Evolutionary conservation across 2,797 vertebrate genomes (phyloP), one percentile per base, ranked within the genome.

Genomic region (Fistularia commersonii): DNA sequence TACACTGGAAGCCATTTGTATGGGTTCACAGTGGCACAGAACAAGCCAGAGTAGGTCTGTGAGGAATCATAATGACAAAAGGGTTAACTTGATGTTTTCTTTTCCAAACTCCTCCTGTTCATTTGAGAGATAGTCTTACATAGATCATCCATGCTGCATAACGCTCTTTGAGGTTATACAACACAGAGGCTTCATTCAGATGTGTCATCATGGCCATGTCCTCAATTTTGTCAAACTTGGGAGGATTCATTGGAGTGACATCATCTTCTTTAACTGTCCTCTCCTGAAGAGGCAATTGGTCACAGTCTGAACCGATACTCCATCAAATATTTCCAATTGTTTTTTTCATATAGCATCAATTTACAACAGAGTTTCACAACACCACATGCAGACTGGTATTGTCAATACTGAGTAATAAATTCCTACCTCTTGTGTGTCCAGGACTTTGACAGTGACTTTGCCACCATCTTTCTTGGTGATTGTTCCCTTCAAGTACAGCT

Each of bases 111-210:
- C 35, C 45, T 0, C 15, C 48, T 41, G 14, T 0, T 90, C 76
- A 85, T 88, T 7, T 0, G 1, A 11, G 0, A 44, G 5, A 42
- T 23, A 41, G 2, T 61, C 78, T 76, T 63, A 81, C 74, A 14
- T 88, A 94, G 86, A 96, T 95, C 93, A 96, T 95, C 93, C 94
- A 95, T 64, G 93, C 93, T 86, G 93, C 93, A 0, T 95, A 96
- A 44, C 92, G 93, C 88, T 95, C 93, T 93, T 96, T 96, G 91
- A 96, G 94, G 90, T 95, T 96, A 84, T 92, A 86, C 66, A 87
- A 60, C 74, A 86, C 83, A 69, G 82, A 77, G 48, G 85, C 75
- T 80, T 89, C 88, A 68, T 86, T 84, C 76, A 90, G 87, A 72
- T 89, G 86, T 61, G 89, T 90, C 89, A 90, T 87, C 88, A 90